Base-by-base conservation (phyloP, 2,797 vertebrate species). In the Coracias cyanogaster region DNA sequence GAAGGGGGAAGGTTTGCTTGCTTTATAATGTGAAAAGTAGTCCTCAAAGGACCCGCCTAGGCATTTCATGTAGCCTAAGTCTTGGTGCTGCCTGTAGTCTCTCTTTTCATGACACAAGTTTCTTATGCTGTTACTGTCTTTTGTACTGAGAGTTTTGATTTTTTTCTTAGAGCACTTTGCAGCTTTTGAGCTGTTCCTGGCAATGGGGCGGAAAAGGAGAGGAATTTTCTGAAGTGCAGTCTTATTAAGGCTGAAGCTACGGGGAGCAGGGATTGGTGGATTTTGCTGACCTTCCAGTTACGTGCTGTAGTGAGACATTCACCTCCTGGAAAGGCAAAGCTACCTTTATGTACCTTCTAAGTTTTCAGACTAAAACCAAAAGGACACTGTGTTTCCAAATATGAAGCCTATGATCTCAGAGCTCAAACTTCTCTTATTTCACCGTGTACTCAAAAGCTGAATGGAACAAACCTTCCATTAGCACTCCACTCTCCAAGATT, bases 321-420 rank as follows among this genome's bases (percentile, higher is more conserved):
- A 8, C 31, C 66, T 90, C 55, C 58, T 86, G 65, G 61, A 64
- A 93, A 77, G 28, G 25, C 67, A 78, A 67, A 93, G 13, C 49
- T 71, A 17, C 45, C 15, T 69, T 90, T 85, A 49, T 61, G 58
- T 10, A 33, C 62, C 45, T 54, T 12, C 48, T 49, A 33, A 61
- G 29, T 90, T 92, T 91, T 81, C 87, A 83, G n/a, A 55, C 46
- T 88, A 24, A 78, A 95, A 60, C 35, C 28, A 66, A 77, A 71
- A 45, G 45, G 46, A n/a, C 0, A 0, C 17, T 70, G 13, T 66
- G 55, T 74, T 92, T 93, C 64, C 39, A 66, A 57, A 29, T 69
- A 35, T 62, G 62, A 84, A 82, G 67, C 25, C 52, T 67, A 24
- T 64, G 52, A 61, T 83, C 79, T 88, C 5, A 4, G 49, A 86